Evolutionary conservation across 2,113 vertebrate genomes (phyloP).

Genomic region (Pollachius pollachius): DNA sequence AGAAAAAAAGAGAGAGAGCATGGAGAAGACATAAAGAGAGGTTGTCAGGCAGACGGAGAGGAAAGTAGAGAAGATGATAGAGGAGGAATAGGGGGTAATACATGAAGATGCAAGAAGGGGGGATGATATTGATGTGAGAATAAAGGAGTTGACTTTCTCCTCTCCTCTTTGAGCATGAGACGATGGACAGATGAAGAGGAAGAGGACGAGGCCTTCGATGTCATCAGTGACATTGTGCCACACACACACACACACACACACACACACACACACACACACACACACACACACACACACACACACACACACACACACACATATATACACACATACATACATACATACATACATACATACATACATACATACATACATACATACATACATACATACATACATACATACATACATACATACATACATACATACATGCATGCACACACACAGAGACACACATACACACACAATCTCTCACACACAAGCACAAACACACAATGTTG

Average conservation of each 20-base stretch:
- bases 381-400: background rate
- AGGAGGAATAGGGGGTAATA: conserved; percentile 74
- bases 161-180: background rate
- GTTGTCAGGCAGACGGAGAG: conserved; percentile 29
- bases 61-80: conserved; percentile 49
- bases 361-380: too few species aligned
- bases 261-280: background rate
- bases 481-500: too few species aligned
- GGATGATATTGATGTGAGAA: conserved; percentile 99
- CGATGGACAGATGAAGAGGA: conserved; percentile 92
- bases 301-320: background rate
- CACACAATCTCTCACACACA: too few species aligned
- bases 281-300: background rate
- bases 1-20: conserved; percentile 66
- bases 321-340: background rate
- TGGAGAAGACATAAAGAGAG: conserved; percentile 3
- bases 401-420: background rate
- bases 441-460: too few species aligned
- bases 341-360: background rate
- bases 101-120: conserved; percentile 75
- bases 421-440: too few species aligned
- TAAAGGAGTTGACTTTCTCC: conserved; percentile 66
- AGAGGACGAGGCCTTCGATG: conserved; percentile 94
- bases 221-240: conserved; percentile 83
- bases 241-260: conserved; percentile 35